Evolutionary conservation across 2,113 vertebrate genomes (phyloP).

Genomic region (Rallus limicola): DNA sequence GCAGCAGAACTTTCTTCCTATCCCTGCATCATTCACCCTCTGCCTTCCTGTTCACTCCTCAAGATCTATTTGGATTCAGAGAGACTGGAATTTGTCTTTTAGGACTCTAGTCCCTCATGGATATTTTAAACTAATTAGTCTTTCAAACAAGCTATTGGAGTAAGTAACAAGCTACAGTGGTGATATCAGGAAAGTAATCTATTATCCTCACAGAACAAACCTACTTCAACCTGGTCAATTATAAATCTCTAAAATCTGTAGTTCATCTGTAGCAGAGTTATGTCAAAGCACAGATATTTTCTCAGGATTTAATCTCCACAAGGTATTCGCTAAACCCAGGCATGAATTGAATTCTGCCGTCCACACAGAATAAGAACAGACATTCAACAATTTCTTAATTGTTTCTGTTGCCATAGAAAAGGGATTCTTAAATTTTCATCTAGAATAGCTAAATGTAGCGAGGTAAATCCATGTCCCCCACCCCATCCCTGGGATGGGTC

Average conservation of each 20-base stretch:
- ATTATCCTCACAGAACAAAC: not conserved
- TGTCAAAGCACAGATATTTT: not conserved
- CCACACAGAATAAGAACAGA: not conserved
- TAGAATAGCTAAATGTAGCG: not conserved
- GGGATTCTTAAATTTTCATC: not conserved
- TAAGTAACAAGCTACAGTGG: not conserved
- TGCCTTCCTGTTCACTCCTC: not conserved
- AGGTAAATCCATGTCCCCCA: not conserved
- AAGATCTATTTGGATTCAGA: not conserved
- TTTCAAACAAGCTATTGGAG: not conserved
- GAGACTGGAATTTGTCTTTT: not conserved
- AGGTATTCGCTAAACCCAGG: not conserved
- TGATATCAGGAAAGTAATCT: not conserved
- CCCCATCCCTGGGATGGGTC: not conserved
- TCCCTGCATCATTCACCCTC: not conserved
- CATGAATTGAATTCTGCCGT: not conserved
- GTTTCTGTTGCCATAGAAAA: not conserved
- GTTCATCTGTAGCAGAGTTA: not conserved
- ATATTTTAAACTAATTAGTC: not conserved
- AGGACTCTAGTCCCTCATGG: not conserved
- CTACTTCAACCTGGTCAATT: not conserved
- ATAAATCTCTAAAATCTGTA: not conserved
- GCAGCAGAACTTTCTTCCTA: not conserved
- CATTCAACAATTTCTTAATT: not conserved
- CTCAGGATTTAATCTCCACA: not conserved